phyloP scores from a whole-genome alignment of 2,113 vertebrate species.

The Gadus macrocephalus region DNA sequence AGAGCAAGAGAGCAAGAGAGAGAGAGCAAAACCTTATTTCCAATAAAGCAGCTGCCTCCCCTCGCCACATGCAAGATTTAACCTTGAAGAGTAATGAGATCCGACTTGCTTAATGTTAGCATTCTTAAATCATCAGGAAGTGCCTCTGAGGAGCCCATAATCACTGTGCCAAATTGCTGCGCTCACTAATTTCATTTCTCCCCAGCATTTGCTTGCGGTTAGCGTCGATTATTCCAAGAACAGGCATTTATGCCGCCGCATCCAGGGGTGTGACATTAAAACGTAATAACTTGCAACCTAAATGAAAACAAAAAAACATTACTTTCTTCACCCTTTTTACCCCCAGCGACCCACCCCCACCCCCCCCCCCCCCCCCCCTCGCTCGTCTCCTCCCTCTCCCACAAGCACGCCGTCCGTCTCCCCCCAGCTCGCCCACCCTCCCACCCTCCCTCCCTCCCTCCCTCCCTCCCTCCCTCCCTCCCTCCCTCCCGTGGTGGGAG shows the following conservation, averaged over 20 bases:
- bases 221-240: constrained; percentile 80
- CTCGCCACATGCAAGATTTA: constrained; percentile 67
- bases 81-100: constrained; percentile 80
- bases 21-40: constrained; percentile 56
- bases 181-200: constrained; percentile 81
- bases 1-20: constrained; percentile 16
- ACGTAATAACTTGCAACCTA: constrained; percentile 78
- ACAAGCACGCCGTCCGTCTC: neutral
- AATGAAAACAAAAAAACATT: constrained; percentile 78
- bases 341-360: too few species aligned
- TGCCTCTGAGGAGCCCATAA: constrained; percentile 79
- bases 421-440: constrained; percentile 33
- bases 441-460: too few species aligned
- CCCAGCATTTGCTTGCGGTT: constrained; percentile 77
- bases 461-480: constrained; percentile 35
- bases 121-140: constrained; percentile 82
- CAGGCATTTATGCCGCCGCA: constrained; percentile 75
- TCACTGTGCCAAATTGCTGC: constrained; percentile 79
- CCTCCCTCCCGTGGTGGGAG: constrained; percentile 64
- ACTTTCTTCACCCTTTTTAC: constrained; percentile 24
- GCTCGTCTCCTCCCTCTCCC: constrained; percentile 10
- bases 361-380: constrained; percentile 28
- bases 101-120: constrained; percentile 81
- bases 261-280: constrained; percentile 76
- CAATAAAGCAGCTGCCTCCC: constrained; percentile 59